These are phyloP conservation scores for Camponotus vicinus DNA, from an alignment of 1,140 invertebrate species.

Conservation along the genomic window DNA sequence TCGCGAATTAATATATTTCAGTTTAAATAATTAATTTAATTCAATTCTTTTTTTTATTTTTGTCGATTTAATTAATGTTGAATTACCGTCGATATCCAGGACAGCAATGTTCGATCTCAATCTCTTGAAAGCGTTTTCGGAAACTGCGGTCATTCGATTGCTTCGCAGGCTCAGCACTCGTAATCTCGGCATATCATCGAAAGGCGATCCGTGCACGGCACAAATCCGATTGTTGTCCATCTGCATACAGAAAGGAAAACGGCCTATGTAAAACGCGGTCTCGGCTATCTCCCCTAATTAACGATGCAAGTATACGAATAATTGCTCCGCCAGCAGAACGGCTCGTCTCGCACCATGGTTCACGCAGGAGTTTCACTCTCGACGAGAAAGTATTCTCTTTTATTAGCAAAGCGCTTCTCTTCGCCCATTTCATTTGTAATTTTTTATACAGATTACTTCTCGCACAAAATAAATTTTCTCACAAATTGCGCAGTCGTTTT, in stretches of 20 bases:
- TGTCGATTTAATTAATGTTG: neutral
- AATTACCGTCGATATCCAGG: slow-evolving; percentile 93
- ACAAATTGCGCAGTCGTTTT: neutral
- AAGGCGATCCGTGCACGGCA: slow-evolving; percentile 90
- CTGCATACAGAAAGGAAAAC: slow-evolving; percentile 73
- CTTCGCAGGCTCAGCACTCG: slow-evolving; percentile 92
- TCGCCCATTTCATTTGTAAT: slow-evolving; percentile 7
- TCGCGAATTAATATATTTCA: slow-evolving; percentile 24
- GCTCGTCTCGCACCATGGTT: slow-evolving; percentile 71
- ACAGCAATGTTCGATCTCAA: slow-evolving; percentile 93
- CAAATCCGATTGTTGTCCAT: slow-evolving; percentile 92
- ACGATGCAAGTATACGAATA: slow-evolving; percentile 69
- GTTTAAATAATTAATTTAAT: neutral
- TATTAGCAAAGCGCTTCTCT: slow-evolving; percentile 63
- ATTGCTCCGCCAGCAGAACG: slow-evolving; percentile 74
- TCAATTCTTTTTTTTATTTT: neutral
- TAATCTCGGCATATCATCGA: slow-evolving; percentile 93
- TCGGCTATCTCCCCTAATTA: slow-evolving; percentile 66
- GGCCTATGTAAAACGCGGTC: slow-evolving; percentile 60
- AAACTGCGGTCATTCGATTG: slow-evolving; percentile 92
- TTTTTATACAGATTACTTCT: neutral
- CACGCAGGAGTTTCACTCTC: slow-evolving; percentile 78
- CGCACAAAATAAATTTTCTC: neutral
- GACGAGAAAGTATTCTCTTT: slow-evolving; percentile 77
- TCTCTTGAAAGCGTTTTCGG: slow-evolving; percentile 91